Evolutionary conservation across 2,797 vertebrate species (phyloP).

Genomic region (Hippoglossus hippoglossus): DNA sequence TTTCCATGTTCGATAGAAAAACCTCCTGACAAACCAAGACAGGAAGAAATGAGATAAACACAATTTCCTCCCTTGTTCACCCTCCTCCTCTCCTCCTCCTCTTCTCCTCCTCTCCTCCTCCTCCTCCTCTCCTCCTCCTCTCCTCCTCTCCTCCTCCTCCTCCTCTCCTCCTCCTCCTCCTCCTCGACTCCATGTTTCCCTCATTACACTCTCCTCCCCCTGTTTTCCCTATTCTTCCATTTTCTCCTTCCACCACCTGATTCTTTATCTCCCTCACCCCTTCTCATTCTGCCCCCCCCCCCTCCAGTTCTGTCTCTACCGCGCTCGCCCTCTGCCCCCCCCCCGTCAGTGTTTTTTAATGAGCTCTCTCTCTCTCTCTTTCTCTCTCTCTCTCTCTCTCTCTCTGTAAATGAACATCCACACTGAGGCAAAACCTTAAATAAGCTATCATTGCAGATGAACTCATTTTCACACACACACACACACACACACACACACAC

Average conservation of each 20-base stretch:
- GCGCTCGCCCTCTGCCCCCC: constrained; percentile 10
- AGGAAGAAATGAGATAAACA: neutral
- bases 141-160: neutral
- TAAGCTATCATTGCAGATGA: constrained; percentile 45
- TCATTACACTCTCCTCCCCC: neutral
- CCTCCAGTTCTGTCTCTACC: neutral
- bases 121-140: too few species aligned
- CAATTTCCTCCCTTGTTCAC: too few species aligned
- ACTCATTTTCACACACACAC: constrained; percentile 31
- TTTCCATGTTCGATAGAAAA: neutral
- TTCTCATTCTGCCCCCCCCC: neutral
- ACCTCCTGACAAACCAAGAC: too few species aligned
- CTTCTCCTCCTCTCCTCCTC: too few species aligned
- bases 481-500: constrained; percentile 19
- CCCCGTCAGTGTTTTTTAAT: constrained; percentile 47
- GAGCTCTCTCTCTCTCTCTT: constrained; percentile 33
- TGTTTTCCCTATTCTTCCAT: neutral
- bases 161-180: neutral
- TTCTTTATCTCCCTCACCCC: neutral
- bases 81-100: neutral
- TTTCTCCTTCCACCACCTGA: too few species aligned
- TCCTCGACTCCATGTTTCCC: neutral
- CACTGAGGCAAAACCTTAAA: constrained; percentile 42
- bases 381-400: neutral
- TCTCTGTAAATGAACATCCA: constrained; percentile 19